phyloP scores from a whole-genome alignment of 1,140 invertebrate genomes.

The Sminthurides bifidus region DNA sequence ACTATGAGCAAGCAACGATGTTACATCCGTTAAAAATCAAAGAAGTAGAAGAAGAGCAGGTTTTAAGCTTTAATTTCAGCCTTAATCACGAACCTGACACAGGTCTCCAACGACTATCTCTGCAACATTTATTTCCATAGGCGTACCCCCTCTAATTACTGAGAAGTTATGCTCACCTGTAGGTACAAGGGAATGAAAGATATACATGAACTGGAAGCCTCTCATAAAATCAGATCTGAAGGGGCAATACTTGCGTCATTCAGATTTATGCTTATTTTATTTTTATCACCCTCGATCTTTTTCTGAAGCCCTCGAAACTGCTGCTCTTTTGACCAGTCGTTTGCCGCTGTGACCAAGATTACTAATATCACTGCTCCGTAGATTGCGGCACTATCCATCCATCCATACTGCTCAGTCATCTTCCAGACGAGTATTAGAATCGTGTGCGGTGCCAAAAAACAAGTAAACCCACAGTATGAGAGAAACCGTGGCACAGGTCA shows the following conservation, averaged over 20 bases:
- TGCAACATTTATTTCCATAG: slow-evolving; percentile 48
- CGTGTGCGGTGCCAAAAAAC: slow-evolving; percentile 2
- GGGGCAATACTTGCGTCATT: background rate
- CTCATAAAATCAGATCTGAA: background rate
- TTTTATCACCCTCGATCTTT: slow-evolving; percentile 45
- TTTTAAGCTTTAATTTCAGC: too few species aligned
- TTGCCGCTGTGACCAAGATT: slow-evolving; percentile 53
- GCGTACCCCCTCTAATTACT: slow-evolving; percentile 49
- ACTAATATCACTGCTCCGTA: slow-evolving; percentile 51
- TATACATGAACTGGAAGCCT: background rate
- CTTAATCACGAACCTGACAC: too few species aligned
- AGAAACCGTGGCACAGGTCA: slow-evolving; percentile 43
- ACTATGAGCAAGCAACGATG: background rate
- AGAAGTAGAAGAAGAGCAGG: background rate
- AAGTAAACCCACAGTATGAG: slow-evolving; percentile 40
- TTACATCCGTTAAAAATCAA: background rate
- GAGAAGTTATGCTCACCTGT: slow-evolving; percentile 50
- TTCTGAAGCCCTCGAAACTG: slow-evolving; percentile 56
- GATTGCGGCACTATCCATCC: slow-evolving; percentile 56
- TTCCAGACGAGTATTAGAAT: background rate
- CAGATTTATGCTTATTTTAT: background rate
- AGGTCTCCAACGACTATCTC: slow-evolving; percentile 60
- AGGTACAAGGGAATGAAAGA: background rate
- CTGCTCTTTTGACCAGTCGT: slow-evolving; percentile 54
- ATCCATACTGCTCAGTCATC: slow-evolving; percentile 43